These are phyloP conservation scores for Polydrusus pterygomalis DNA, from an alignment of 2,888 invertebrate species.

Conservation along the genomic window DNA sequence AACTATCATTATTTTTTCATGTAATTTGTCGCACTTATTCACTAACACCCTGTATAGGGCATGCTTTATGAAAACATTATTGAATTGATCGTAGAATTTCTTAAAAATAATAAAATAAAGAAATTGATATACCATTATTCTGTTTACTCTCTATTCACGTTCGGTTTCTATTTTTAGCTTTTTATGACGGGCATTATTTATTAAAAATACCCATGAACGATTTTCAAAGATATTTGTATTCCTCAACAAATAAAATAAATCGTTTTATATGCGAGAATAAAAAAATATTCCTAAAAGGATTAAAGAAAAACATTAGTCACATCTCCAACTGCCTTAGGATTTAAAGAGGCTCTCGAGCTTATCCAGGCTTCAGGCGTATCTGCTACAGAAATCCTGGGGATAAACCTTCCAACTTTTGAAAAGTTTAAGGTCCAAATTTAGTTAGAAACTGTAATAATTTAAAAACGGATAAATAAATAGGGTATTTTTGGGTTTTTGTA, in stretches of 20 bases:
- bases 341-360: conserved; percentile 87
- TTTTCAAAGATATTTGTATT: conserved; percentile 7
- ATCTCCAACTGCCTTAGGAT: conserved; percentile 87
- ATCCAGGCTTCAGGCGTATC: conserved; percentile 90
- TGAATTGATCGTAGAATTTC: no score
- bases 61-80: no score
- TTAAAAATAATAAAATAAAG: neutral
- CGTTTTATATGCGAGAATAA: conserved; percentile 4
- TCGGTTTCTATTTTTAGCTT: neutral
- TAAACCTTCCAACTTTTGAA: conserved; percentile 40
- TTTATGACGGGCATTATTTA: neutral
- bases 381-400: conserved; percentile 70
- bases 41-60: no score
- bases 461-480: neutral
- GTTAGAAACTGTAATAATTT: conserved; percentile 12
- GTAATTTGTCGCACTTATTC: no score
- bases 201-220: conserved; percentile 3
- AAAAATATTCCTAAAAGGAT: conserved; percentile 71
- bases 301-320: conserved; percentile 95
- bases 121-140: neutral
- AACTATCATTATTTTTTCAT: no score
- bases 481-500: neutral
- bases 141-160: neutral
- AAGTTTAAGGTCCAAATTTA: conserved; percentile 47
- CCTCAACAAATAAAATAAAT: conserved; percentile 19